Evolutionary conservation across 1,140 invertebrate species (phyloP).

Genomic region (Macrostomum lignano): DNA sequence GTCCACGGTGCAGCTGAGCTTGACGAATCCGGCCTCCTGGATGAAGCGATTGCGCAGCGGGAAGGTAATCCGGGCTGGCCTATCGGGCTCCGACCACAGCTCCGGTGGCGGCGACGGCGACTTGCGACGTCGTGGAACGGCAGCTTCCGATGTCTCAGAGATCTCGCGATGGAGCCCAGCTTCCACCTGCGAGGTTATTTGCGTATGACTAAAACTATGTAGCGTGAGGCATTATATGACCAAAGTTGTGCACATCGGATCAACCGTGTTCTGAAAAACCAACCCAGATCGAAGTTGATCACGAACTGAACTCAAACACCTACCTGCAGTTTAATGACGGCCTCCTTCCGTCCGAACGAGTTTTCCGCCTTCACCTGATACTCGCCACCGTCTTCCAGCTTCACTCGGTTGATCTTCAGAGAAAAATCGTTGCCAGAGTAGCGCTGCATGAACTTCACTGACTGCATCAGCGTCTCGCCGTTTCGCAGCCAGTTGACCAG

Average conservation of each 20-base stretch:
- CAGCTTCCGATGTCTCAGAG: too few relatives aligned
- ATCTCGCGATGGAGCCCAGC: too few relatives aligned
- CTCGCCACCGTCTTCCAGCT: constrained; percentile 72
- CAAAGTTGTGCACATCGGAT: too few relatives aligned
- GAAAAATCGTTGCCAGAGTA: constrained; percentile 81
- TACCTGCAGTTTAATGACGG: too few relatives aligned
- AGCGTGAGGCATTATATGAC: too few relatives aligned
- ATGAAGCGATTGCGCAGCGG: constrained; percentile 79
- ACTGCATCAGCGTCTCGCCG: constrained; percentile 68
- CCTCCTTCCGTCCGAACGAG: constrained; percentile 76
- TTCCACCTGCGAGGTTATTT: too few relatives aligned
- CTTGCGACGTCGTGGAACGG: too few relatives aligned
- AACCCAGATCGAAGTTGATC: too few relatives aligned
- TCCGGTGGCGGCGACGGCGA: too few relatives aligned
- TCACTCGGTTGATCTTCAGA: constrained; percentile 79
- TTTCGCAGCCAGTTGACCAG: constrained; percentile 92
- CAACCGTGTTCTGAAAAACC: too few relatives aligned
- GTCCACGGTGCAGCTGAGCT: constrained; percentile 75
- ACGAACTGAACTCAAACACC: too few relatives aligned
- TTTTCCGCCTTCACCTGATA: constrained; percentile 92
- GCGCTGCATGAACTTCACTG: constrained; percentile 94
- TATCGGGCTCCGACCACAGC: constrained; percentile 12
- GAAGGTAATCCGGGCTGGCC: constrained; percentile 69
- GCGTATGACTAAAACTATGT: too few relatives aligned
- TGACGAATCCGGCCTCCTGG: constrained; percentile 43